Base-by-base conservation (phyloP, 1,140 invertebrate species). In the Acromyrmex charruanus region DNA sequence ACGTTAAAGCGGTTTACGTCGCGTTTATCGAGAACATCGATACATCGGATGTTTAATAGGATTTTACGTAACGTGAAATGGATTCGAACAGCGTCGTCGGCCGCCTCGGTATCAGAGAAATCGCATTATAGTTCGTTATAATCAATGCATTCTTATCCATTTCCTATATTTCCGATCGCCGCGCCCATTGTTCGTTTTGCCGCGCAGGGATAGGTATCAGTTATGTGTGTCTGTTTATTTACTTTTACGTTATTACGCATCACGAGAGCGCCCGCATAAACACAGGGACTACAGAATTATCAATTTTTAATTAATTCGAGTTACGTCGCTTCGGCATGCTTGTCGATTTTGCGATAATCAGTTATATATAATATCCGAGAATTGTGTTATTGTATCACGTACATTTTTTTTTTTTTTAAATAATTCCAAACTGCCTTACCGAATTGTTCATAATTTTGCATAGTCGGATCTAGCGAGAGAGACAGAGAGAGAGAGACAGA, bases 41-140 rank as follows among this genome's bases (percentile, higher is more conserved):
- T 80, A 39, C 53, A 63, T 66, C 51, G 59, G 66, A 87, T 49
- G 69, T 85, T 61, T 86, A 77, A 71, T 71, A 63, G 72, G 75
- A 71, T 86, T 85, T 87, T 86, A 71, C 82, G 72, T 87, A 85
- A 85, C 69, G 35, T 44, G 44, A 55, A 74, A 39, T 44, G 31
- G 58, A 58, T 65, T 61, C 51, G 65, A 85, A 39, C 80, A 25
- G 39, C 68, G 58, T 74, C 55, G 39, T 59, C 69, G 68, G 21
- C 35, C 68, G 80, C 68, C 39, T 82, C 80, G 80, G 39, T 84
- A 84, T 75, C 69, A 84, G 80, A 84, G 80, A 84, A 74, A 84
- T 84, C 80, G 80, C 80, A 84, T 84, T 84, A 84, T 75, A 75
- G 80, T 84, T 61, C 14, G 80, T 84, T 84, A 84, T 84, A 84